These are phyloP conservation scores for Anhinga rufa DNA, from an alignment of 2,113 vertebrate species.

Conservation along the genomic window DNA sequence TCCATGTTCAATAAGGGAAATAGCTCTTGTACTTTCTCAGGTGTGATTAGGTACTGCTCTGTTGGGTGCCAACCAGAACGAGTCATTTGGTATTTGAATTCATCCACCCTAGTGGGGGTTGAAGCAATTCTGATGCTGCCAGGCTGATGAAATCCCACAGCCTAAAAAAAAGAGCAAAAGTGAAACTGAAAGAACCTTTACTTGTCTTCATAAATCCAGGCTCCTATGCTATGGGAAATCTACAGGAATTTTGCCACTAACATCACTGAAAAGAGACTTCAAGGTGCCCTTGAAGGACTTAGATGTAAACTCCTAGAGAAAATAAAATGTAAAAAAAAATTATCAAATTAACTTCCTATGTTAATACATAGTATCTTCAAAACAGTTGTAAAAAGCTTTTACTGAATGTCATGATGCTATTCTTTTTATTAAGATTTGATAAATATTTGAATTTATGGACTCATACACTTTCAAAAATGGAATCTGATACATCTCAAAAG, in stretches of 20 bases:
- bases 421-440: neutral
- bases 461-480: neutral
- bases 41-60: slow-evolving; percentile 83
- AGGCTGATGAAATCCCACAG: slow-evolving; percentile 92
- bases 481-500: neutral
- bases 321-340: neutral
- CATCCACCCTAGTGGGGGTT: slow-evolving; percentile 86
- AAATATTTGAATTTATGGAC: neutral
- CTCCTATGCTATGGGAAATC: neutral
- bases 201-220: neutral
- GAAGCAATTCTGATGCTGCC: slow-evolving; percentile 94
- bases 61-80: slow-evolving; percentile 87
- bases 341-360: neutral
- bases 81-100: slow-evolving; percentile 96
- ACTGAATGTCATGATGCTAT: neutral
- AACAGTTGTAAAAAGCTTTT: neutral
- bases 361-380: neutral
- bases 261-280: neutral
- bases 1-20: slow-evolving; percentile 91
- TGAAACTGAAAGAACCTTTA: neutral
- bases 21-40: slow-evolving; percentile 87
- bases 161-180: slow-evolving; percentile 66
- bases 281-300: neutral
- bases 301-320: neutral
- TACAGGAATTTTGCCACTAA: neutral